phyloP scores from a whole-genome alignment of 2,888 invertebrate species.

The Dendrolimus houi region DNA sequence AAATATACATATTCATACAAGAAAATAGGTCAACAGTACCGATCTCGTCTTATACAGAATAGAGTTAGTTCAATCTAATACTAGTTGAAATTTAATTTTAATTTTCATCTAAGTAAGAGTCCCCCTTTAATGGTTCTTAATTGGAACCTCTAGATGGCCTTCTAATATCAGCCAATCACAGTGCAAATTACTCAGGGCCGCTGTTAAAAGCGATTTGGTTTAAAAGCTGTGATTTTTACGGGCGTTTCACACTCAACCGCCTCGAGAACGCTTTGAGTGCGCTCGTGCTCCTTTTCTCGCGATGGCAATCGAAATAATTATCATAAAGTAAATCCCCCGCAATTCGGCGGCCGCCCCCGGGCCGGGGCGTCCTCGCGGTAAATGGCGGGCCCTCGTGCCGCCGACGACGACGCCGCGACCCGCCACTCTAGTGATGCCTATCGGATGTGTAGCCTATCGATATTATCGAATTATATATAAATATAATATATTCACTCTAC shows the following conservation, averaged over 20 bases:
- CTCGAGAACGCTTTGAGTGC: conserved; percentile 45
- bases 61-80: neutral
- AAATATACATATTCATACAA: too few species aligned
- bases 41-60: neutral
- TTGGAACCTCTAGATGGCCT: conserved; percentile 34
- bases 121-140: conserved; percentile 27
- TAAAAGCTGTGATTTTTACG: conserved; percentile 55
- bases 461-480: conserved; percentile 6
- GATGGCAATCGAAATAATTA: conserved; percentile 73
- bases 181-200: conserved; percentile 37
- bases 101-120: conserved; percentile 4
- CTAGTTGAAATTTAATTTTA: neutral
- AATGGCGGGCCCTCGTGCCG: conserved; percentile 46
- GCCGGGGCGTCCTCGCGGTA: conserved; percentile 43
- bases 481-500: too few species aligned
- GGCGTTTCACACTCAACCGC: conserved; percentile 33
- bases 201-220: conserved; percentile 34
- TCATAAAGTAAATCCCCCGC: conserved; percentile 73
- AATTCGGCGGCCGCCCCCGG: conserved; percentile 59
- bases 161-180: conserved; percentile 43
- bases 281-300: conserved; percentile 50
- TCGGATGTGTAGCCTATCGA: conserved; percentile 31
- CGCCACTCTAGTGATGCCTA: conserved; percentile 43
- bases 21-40: too few species aligned
- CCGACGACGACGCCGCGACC: conserved; percentile 18